Conservation (phyloP, 2,888 invertebrate species). For the Scrobipalpa costella region DNA sequence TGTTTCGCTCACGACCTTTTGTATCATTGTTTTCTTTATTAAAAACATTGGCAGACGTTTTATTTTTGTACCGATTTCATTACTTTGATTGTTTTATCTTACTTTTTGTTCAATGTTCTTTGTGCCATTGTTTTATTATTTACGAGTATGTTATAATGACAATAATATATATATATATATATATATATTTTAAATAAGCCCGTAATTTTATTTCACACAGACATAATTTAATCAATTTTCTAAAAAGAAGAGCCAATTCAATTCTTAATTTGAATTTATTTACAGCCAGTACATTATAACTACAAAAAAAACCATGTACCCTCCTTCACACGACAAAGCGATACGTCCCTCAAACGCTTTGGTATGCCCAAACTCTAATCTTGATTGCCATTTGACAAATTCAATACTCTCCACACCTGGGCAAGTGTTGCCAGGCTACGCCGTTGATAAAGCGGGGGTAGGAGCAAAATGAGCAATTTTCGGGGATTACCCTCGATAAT, state of each 20-base stretch:
- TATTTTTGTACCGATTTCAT: background rate
- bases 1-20: slow-evolving; percentile 8
- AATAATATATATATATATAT: too few relatives aligned
- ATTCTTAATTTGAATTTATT: background rate
- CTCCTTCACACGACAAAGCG: slow-evolving; percentile 1
- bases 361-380: background rate
- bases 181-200: too few relatives aligned
- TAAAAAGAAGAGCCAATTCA: too few relatives aligned
- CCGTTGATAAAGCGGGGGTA: slow-evolving; percentile 39
- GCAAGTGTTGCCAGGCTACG: slow-evolving; percentile 64
- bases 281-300: background rate
- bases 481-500: slow-evolving; percentile 45
- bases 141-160: too few relatives aligned
- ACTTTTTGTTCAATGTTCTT: too few relatives aligned
- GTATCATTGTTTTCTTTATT: background rate
- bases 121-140: too few relatives aligned
- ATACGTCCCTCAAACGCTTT: background rate
- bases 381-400: slow-evolving; percentile 24
- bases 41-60: too few relatives aligned
- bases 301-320: slow-evolving; percentile 1
- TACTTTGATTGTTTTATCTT: background rate
- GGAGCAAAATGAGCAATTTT: slow-evolving; percentile 51
- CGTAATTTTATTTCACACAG: too few relatives aligned
- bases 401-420: slow-evolving; percentile 50
- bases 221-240: too few relatives aligned